Base-by-base conservation (phyloP, 1,140 invertebrate genomes). In the Epicauta chinensis region DNA sequence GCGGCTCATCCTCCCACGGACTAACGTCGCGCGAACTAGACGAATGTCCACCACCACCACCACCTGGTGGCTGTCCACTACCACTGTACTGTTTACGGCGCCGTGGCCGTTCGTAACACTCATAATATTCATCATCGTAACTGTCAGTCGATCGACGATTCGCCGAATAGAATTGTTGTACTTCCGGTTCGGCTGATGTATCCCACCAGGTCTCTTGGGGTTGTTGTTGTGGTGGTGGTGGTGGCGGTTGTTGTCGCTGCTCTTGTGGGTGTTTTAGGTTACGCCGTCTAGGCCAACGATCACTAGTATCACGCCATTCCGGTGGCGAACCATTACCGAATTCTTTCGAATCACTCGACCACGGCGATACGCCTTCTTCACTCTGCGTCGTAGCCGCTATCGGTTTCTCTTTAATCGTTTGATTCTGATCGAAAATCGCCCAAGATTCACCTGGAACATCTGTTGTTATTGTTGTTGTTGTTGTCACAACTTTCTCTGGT, bases 311-410 rank as follows among this genome's bases (percentile, higher is more conserved):
- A 68, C 76, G 65, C 71, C 80, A 71, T 14, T 68, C 71, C 61
- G 58, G 71, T 55, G 67, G 63, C 0, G 68, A 64, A 42, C 73
- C 73, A 44, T 71, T 71, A 15, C 72, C 69, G 47, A 78, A 77
- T 53, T 87, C 83, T 46, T 84, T 82, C 1, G 83, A 83, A 67
- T 89, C 86, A 0, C 84, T 84, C 1, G 86, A 89, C 80, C 85
- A 87, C 0, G 83, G 83, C 1, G 83, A 86, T 4, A 79, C 76
- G 37, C 74, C 78, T 35, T 79, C 78, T 61, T 74, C 69, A 74
- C 67, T 67, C 53, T 71, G 68, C 2, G 60, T 58, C 29, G 69
- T 65, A 11, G 71, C 66, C 4, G 70, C 72, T 32, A 65, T 23
- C 23, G 23, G 23, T 23, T 23, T 3, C 7, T 23, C 23, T 23